A percentile compares a stretch with the other conserved stretches of the same genome.
phyloP scores from a whole-genome alignment of 2,797 vertebrate species.

The Chiloscyllium punctatum region DNA sequence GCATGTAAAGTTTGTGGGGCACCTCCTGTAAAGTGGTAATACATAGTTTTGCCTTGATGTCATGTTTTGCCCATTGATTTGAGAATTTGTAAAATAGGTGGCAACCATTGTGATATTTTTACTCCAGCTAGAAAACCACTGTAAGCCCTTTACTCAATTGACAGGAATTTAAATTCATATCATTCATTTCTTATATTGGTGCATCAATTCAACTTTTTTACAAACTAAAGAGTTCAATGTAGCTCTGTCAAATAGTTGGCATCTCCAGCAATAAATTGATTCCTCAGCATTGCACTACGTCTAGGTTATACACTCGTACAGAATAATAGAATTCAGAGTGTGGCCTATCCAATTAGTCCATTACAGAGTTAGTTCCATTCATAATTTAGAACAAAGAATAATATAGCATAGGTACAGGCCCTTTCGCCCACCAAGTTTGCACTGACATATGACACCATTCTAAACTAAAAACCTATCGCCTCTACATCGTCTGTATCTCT shows the following conservation, averaged over 20 bases:
- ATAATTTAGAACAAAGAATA: not conserved
- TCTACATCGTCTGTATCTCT: no score
- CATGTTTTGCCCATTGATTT: not conserved
- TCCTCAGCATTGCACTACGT: not conserved
- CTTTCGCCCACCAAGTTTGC: no score
- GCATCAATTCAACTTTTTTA: not conserved
- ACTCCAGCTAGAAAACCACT: not conserved
- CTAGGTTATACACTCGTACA: not conserved
- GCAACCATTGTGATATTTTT: not conserved
- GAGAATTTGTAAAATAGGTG: not conserved
- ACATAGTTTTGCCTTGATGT: not conserved
- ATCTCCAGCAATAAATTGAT: not conserved
- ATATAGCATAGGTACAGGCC: no score
- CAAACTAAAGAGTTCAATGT: not conserved
- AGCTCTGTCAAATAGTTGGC: not conserved
- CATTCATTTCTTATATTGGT: not conserved
- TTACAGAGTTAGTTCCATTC: not conserved
- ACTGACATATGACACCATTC: no score
- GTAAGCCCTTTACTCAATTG: not conserved
- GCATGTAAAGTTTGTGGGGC: slow-evolving; percentile 39
- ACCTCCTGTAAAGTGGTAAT: slow-evolving; percentile 32
- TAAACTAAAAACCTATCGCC: no score
- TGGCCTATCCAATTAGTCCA: not conserved
- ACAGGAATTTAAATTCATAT: not conserved
- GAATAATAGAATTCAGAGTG: not conserved